A percentile compares a stretch with the other conserved stretches of the same genome.
These are phyloP conservation scores for Gyps fulvus DNA, from an alignment of 2,113 vertebrate genomes.

Conservation along the genomic window DNA sequence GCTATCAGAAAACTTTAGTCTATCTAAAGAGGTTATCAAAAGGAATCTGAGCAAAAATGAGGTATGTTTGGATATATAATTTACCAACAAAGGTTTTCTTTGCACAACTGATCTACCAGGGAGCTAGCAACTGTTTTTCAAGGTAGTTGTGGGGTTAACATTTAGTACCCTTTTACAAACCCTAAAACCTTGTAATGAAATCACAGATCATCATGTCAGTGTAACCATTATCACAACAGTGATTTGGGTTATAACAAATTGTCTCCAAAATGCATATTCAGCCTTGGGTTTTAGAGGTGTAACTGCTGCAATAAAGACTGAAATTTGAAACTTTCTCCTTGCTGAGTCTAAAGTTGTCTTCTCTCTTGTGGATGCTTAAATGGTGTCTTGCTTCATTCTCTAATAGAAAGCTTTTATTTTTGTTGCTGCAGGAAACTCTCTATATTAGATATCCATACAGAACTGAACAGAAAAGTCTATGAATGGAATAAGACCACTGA, in stretches of 20 bases:
- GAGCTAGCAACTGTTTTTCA: neutral
- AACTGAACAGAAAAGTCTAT: slow-evolving; percentile 79
- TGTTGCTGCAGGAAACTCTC: slow-evolving; percentile 73
- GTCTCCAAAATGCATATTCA: neutral
- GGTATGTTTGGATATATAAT: neutral
- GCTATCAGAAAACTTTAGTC: neutral
- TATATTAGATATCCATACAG: slow-evolving; percentile 80
- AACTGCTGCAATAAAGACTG: neutral
- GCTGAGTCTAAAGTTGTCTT: neutral
- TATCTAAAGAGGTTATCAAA: neutral
- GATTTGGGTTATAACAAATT: neutral
- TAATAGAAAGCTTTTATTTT: neutral
- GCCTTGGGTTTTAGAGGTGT: neutral
- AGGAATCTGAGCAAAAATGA: neutral
- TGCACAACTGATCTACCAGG: neutral
- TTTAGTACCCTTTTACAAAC: neutral
- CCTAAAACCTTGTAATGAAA: neutral
- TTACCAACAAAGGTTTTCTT: neutral
- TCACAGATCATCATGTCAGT: neutral
- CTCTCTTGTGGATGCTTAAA: neutral
- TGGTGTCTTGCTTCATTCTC: neutral
- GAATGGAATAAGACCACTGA: slow-evolving; percentile 73
- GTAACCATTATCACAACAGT: neutral
- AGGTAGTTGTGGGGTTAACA: neutral
- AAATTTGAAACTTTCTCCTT: neutral